Evolutionary conservation across 2,888 invertebrate genomes (phyloP).

Genomic region (Drosophila prolongata): DNA sequence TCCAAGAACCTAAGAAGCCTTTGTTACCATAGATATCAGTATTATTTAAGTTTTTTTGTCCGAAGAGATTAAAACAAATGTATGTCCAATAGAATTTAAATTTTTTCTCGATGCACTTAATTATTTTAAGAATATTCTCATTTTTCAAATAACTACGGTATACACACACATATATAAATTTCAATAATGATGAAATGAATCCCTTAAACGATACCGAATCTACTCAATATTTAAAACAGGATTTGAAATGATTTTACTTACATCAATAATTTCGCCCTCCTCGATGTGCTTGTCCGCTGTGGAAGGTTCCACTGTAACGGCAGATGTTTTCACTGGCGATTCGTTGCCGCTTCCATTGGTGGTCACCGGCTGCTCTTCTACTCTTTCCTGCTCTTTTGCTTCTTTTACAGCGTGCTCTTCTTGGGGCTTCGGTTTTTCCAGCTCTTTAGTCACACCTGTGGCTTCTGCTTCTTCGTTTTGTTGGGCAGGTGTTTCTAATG

Average conservation of each 20-base stretch:
- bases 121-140: no score
- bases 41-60: no score
- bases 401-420: slow-evolving; percentile 2
- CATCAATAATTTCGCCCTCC: slow-evolving; percentile 67
- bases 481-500: slow-evolving; percentile 26
- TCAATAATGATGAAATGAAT: neutral
- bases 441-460: slow-evolving; percentile 15
- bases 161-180: neutral
- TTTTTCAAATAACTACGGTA: no score
- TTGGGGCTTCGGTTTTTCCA: slow-evolving; percentile 7
- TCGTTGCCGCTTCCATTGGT: slow-evolving; percentile 46
- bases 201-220: no score
- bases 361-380: slow-evolving; percentile 23
- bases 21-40: no score
- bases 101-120: no score
- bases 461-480: neutral
- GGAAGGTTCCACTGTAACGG: slow-evolving; percentile 13
- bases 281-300: slow-evolving; percentile 44
- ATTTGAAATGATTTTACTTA: slow-evolving; percentile 29
- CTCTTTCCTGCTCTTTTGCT: neutral
- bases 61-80: no score
- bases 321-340: slow-evolving; percentile 1
- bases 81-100: no score
- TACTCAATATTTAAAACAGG: neutral
- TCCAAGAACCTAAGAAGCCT: no score